Conservation (phyloP, 2,888 invertebrate species). For the Atrina japonica region DNA sequence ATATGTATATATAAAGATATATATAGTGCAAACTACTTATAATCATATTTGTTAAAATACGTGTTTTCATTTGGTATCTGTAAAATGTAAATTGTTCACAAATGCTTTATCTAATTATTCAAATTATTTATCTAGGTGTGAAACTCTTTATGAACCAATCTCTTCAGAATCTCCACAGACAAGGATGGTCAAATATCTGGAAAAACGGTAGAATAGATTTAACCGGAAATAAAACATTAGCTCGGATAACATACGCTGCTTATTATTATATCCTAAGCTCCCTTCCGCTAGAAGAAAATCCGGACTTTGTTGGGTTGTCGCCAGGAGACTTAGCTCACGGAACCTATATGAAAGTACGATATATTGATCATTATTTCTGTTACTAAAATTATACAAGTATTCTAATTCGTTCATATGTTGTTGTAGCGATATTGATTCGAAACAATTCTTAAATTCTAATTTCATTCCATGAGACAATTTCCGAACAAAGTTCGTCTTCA, state of each 20-base stretch:
- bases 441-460: too few species aligned
- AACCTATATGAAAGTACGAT: slow-evolving; percentile 5
- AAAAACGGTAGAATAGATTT: slow-evolving; percentile 73
- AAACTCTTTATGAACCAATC: slow-evolving; percentile 46
- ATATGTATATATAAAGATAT: too few species aligned
- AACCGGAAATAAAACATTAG: slow-evolving; percentile 65
- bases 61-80: too few species aligned
- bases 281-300: slow-evolving; percentile 67
- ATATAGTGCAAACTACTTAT: too few species aligned
- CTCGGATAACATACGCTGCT: slow-evolving; percentile 69
- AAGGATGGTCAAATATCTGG: slow-evolving; percentile 74
- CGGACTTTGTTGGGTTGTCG: slow-evolving; percentile 76
- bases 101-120: not conserved
- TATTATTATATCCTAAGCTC: slow-evolving; percentile 78
- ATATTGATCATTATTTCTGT: too few species aligned
- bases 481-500: too few species aligned
- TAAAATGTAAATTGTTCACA: too few species aligned
- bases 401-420: too few species aligned
- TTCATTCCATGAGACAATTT: too few species aligned
- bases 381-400: too few species aligned
- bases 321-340: slow-evolving; percentile 78
- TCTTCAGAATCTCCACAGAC: slow-evolving; percentile 63
- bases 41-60: too few species aligned
- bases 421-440: too few species aligned
- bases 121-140: slow-evolving; percentile 44